Percentiles rank a stretch among this genome's conserved stretches.
These are phyloP conservation scores for Anthophora plumipes DNA, from an alignment of 2,888 invertebrate species.

Conservation along the genomic window DNA sequence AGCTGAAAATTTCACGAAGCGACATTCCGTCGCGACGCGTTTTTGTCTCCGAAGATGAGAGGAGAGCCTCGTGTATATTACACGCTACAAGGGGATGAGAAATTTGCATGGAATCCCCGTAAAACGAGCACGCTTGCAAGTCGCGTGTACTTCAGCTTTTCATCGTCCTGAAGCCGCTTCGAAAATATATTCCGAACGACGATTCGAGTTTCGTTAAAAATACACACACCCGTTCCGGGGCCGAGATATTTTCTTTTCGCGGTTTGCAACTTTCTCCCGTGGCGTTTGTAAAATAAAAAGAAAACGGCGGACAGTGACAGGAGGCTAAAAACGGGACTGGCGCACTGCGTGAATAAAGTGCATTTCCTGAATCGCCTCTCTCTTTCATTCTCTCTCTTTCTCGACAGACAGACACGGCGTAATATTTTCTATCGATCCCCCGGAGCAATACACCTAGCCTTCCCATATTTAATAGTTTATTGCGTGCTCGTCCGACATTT, in stretches of 20 bases:
- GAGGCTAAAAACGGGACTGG: neutral
- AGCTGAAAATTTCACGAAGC: neutral
- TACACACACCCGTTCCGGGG: slow-evolving; percentile 2
- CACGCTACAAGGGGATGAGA: neutral
- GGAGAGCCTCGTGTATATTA: neutral
- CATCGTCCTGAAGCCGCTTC: neutral
- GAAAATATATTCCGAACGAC: neutral
- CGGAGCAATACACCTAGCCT: slow-evolving; percentile 2
- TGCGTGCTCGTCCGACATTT: slow-evolving; percentile 39
- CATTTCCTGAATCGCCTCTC: slow-evolving; percentile 22
- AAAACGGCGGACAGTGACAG: neutral
- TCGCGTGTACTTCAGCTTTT: neutral
- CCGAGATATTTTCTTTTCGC: neutral
- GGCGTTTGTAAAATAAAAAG: neutral
- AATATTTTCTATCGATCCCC: slow-evolving; percentile 24
- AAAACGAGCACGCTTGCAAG: neutral
- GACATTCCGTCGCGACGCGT: neutral
- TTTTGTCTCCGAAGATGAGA: neutral
- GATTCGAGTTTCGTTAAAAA: slow-evolving; percentile 17
- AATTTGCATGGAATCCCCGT: slow-evolving; percentile 26
- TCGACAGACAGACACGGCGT: neutral
- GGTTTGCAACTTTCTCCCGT: neutral
- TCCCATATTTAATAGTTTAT: slow-evolving; percentile 42
- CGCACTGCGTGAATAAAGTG: neutral
- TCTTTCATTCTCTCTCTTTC: neutral